Evolutionary conservation across 2,888 invertebrate genomes (phyloP).

Genomic region (Pheosia tremula): DNA sequence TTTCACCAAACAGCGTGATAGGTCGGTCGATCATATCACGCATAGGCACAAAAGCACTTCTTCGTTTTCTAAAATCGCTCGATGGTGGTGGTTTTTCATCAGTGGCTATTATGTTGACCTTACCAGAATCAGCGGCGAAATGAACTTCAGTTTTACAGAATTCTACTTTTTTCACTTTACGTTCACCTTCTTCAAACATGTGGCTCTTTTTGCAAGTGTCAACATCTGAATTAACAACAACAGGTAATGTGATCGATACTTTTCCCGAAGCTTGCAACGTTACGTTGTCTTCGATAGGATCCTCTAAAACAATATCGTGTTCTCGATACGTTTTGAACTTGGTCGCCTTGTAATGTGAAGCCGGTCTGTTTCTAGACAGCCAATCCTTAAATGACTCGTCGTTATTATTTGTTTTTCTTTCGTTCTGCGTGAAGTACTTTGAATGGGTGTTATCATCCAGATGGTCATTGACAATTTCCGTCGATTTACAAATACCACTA

Average conservation of each 20-base stretch:
- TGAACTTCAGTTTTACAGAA: slow-evolving; percentile 96
- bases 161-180: slow-evolving; percentile 89
- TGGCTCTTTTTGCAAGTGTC: slow-evolving; percentile 51
- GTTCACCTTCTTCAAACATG: slow-evolving; percentile 64
- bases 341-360: slow-evolving; percentile 53
- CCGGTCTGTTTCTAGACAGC: slow-evolving; percentile 69
- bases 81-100: slow-evolving; percentile 94
- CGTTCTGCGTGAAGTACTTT: slow-evolving; percentile 44
- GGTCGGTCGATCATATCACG: slow-evolving; percentile 77
- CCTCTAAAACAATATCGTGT: slow-evolving; percentile 54
- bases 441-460: slow-evolving; percentile 47
- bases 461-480: slow-evolving; percentile 84
- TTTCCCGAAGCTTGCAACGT: slow-evolving; percentile 71
- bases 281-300: slow-evolving; percentile 61
- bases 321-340: slow-evolving; percentile 56
- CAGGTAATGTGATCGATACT: slow-evolving; percentile 72
- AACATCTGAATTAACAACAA: slow-evolving; percentile 59
- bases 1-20: slow-evolving; percentile 87
- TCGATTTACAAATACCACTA: slow-evolving; percentile 90
- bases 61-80: slow-evolving; percentile 89
- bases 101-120: slow-evolving; percentile 94
- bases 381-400: slow-evolving; percentile 75
- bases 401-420: slow-evolving; percentile 47
- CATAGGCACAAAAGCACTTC: slow-evolving; percentile 81
- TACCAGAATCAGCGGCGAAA: slow-evolving; percentile 93